Percentiles rank a stretch among this genome's conserved stretches.
These are phyloP conservation scores for Vollenhovia emeryi DNA, from an alignment of 1,140 invertebrate species.

Conservation along the genomic window DNA sequence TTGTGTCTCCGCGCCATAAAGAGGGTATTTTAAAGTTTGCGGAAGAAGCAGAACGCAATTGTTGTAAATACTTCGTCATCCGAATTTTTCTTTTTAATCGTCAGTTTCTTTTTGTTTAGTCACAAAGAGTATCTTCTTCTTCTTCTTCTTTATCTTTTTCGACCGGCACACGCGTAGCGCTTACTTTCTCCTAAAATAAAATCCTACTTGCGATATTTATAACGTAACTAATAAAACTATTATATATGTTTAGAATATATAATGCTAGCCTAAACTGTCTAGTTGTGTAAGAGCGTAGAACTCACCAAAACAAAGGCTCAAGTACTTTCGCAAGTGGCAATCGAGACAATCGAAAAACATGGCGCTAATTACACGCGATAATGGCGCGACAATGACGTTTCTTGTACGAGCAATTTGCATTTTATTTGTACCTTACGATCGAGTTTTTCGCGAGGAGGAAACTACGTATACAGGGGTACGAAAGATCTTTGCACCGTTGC, in stretches of 20 bases:
- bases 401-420: slow-evolving; percentile 50
- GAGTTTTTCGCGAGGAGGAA: background rate
- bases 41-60: background rate
- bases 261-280: slow-evolving; percentile 14
- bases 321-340: slow-evolving; percentile 50
- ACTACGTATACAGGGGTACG: background rate
- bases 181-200: slow-evolving; percentile 36
- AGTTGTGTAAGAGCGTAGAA: background rate
- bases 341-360: slow-evolving; percentile 8
- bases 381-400: slow-evolving; percentile 23
- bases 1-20: background rate
- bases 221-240: background rate
- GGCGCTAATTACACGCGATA: slow-evolving; percentile 27
- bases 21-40: background rate
- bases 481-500: background rate
- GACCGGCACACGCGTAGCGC: slow-evolving; percentile 42
- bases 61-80: slow-evolving; percentile 21
- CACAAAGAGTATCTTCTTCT: background rate
- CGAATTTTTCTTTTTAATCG: background rate
- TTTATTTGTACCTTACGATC: slow-evolving; percentile 18
- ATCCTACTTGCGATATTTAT: background rate
- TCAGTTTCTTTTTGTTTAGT: background rate
- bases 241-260: background rate
- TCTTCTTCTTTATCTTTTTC: background rate
- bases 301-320: slow-evolving; percentile 1